Evolutionary conservation across 2,888 invertebrate genomes (phyloP).

Genomic region (Oligia strigilis): DNA sequence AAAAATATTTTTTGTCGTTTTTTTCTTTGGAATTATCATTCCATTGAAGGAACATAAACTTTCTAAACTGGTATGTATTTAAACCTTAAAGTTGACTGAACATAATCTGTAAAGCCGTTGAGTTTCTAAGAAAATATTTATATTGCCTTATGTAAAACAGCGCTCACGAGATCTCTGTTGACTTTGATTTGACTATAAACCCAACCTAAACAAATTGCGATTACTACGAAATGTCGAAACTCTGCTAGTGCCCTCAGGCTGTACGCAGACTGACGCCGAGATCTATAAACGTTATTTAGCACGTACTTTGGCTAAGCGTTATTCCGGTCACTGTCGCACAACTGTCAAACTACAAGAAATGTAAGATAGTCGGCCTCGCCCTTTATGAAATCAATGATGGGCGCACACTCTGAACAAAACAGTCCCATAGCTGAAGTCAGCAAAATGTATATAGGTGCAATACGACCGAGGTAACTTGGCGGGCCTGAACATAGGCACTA

Average conservation of each 20-base stretch:
- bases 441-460: neutral
- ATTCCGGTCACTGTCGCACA: neutral
- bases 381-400: neutral
- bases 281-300: neutral
- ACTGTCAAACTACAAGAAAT: neutral
- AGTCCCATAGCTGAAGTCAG: too few relatives aligned
- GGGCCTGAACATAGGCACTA: too few relatives aligned
- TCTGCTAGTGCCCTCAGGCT: neutral
- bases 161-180: constrained; percentile 33
- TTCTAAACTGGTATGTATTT: constrained; percentile 2
- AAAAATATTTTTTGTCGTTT: too few relatives aligned
- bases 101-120: constrained; percentile 23
- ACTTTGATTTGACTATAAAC: constrained; percentile 27
- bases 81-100: constrained; percentile 14
- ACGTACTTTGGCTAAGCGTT: too few relatives aligned
- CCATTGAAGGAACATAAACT: neutral
- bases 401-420: neutral
- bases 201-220: constrained; percentile 11
- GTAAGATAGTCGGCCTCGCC: neutral
- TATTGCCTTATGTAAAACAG: constrained; percentile 33
- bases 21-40: too few relatives aligned
- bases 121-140: constrained; percentile 41
- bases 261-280: neutral
- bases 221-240: neutral
- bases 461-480: too few relatives aligned